Evolutionary conservation across 1,140 invertebrate species (phyloP).

Genomic region (Heliconius hewitsoni): DNA sequence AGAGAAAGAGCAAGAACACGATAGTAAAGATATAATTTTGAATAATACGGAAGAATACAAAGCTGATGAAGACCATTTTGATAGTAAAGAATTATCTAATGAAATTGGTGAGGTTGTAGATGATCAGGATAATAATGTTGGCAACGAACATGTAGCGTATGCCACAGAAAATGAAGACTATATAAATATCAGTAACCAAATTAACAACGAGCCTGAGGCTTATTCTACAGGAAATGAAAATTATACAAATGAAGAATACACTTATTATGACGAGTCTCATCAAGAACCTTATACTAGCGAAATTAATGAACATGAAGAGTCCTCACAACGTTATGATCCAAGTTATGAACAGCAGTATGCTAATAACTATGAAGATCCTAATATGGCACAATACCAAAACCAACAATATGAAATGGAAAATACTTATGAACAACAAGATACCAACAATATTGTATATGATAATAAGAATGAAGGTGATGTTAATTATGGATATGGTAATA

Average conservation of each 20-base stretch:
- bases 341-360: conserved; percentile 62
- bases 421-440: conserved; percentile 36
- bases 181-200: conserved; percentile 47
- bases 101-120: background rate
- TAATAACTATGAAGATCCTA: conserved; percentile 43
- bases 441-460: conserved; percentile 25
- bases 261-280: conserved; percentile 54
- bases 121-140: background rate
- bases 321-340: conserved; percentile 59
- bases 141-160: background rate
- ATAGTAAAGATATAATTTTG: background rate
- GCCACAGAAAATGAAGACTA: conserved; percentile 45
- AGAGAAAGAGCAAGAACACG: background rate
- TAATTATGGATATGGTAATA: conserved; percentile 11
- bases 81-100: background rate
- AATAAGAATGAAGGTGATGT: conserved; percentile 22
- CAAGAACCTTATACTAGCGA: conserved; percentile 50
- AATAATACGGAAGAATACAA: background rate
- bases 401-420: conserved; percentile 41
- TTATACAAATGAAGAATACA: conserved; percentile 53
- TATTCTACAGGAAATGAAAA: conserved; percentile 43
- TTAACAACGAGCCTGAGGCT: conserved; percentile 34
- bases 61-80: background rate
- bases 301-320: conserved; percentile 59
- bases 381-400: conserved; percentile 36